A percentile compares a stretch with the other conserved stretches of the same genome.
Evolutionary conservation across 2,113 vertebrate genomes (phyloP).

Genomic region (Varanus salvator): DNA sequence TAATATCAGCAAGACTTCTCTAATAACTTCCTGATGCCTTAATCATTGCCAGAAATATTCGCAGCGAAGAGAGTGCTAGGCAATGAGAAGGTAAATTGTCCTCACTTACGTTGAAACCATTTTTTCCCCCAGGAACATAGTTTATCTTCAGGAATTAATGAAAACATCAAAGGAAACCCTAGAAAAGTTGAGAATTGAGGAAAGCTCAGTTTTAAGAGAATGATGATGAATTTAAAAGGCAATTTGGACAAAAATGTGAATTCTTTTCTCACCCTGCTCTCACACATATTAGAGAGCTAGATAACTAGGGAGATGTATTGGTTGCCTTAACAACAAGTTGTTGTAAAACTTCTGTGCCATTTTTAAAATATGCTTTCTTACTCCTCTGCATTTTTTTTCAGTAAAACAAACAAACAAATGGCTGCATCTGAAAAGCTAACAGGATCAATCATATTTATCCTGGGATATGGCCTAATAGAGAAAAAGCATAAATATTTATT

Average conservation of each 20-base stretch:
- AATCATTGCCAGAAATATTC: background rate
- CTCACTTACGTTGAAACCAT: background rate
- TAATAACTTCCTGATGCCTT: background rate
- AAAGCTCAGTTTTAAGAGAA: background rate
- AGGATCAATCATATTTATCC: slow-evolving; percentile 53
- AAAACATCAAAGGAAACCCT: slow-evolving; percentile 36
- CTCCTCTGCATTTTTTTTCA: background rate
- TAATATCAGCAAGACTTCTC: background rate
- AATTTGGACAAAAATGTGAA: background rate
- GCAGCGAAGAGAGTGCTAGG: rapidly evolving
- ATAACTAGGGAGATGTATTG: background rate
- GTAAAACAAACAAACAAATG: background rate
- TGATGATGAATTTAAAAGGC: slow-evolving; percentile 6
- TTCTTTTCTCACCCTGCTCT: background rate
- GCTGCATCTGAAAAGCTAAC: slow-evolving; percentile 19
- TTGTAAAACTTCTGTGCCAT: slow-evolving; percentile 8
- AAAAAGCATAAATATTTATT: slow-evolving; percentile 71
- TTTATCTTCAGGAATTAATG: slow-evolving; percentile 39
- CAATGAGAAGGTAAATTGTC: background rate
- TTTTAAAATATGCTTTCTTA: background rate
- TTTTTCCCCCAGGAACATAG: background rate
- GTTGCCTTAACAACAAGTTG: background rate
- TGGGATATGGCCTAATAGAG: slow-evolving; percentile 44
- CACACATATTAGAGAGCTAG: background rate
- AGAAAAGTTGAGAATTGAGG: background rate